Base-by-base conservation (phyloP, 2,797 vertebrate species). In the Phrynocephalus guinanensis region DNA sequence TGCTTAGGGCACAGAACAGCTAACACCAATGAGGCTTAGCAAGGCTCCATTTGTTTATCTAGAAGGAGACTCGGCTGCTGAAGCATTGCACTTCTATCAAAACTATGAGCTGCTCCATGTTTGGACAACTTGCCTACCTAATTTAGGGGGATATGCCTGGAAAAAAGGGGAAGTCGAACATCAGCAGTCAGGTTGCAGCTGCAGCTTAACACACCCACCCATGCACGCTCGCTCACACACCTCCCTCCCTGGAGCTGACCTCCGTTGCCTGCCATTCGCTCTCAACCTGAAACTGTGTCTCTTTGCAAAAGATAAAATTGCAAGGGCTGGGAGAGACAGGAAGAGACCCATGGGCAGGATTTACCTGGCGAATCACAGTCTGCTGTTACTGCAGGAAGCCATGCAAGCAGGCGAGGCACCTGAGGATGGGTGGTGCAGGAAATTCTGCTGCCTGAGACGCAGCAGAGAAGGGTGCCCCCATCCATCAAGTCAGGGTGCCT, bases 11-110 rank as follows among this genome's bases (percentile, higher is more conserved):
- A 44, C 86, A 78, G 93, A 94, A 84, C 89, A 63, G 92, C 86
- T 91, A 90, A 82, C 85, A 63, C 78, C 85, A 91, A 89, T 44
- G 79, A 84, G 91, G 92, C 91, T 93, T 91, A 91, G 93, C 85
- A 18, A 93, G 91, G 18, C 91, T 72, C 70, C 86, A 89, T 94
- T 92, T 91, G 93, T 95, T 94, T 95, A 91, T 93, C 91, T 89
- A 91, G 82, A 91, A 95, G 85, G 88, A 92, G 38, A 93, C 83
- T 92, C 93, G 26, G 87, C 90, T 50, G 78, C 84, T 80, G 78
- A 84, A 92, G 93, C 91, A 92, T 94, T 79, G 77, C 86, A 67
- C 95, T 95, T 92, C 94, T 85, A 89, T 82, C 80, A 48, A 91
- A 95, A 87, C 90, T 92, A 91, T 88, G 94, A 71, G 95, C 87